These are phyloP conservation scores for Sympetrum striolatum DNA, from an alignment of 2,888 invertebrate species.

Conservation along the genomic window DNA sequence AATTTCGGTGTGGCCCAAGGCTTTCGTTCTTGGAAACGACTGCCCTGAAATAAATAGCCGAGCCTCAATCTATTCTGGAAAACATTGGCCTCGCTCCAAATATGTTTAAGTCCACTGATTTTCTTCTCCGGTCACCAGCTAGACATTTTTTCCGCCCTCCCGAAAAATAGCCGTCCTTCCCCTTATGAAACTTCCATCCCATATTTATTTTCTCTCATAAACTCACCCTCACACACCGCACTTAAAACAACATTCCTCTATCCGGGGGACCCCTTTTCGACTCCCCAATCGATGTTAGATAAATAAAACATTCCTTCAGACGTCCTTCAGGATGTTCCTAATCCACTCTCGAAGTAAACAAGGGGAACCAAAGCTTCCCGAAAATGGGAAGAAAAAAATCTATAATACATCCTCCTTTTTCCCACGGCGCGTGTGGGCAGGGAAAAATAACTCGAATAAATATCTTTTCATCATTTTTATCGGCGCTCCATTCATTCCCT, in stretches of 20 bases:
- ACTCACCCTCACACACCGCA: not conserved
- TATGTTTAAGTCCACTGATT: conserved; percentile 40
- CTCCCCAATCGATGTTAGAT: not conserved
- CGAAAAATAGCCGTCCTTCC: not conserved
- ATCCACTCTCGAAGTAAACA: not conserved
- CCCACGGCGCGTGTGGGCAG: not conserved
- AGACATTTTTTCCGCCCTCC: not conserved
- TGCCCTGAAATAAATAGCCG: conserved; percentile 30
- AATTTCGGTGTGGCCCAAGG: not conserved
- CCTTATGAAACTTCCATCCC: not conserved
- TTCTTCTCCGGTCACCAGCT: conserved; percentile 35
- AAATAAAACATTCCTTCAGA: not conserved
- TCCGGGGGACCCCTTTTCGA: not conserved
- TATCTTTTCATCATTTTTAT: not conserved
- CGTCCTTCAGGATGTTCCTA: not conserved
- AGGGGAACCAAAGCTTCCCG: not conserved
- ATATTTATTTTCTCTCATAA: not conserved
- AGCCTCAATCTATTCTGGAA: conserved; percentile 42
- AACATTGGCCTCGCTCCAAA: conserved; percentile 36
- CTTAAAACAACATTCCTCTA: not conserved
- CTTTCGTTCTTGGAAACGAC: conserved; percentile 29
- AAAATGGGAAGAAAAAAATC: not conserved
- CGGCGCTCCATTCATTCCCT: not conserved
- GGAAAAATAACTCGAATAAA: not conserved
- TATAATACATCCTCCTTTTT: not conserved